phyloP scores from a whole-genome alignment of 2,797 vertebrate genomes.

The Nannoperca obscura region DNA sequence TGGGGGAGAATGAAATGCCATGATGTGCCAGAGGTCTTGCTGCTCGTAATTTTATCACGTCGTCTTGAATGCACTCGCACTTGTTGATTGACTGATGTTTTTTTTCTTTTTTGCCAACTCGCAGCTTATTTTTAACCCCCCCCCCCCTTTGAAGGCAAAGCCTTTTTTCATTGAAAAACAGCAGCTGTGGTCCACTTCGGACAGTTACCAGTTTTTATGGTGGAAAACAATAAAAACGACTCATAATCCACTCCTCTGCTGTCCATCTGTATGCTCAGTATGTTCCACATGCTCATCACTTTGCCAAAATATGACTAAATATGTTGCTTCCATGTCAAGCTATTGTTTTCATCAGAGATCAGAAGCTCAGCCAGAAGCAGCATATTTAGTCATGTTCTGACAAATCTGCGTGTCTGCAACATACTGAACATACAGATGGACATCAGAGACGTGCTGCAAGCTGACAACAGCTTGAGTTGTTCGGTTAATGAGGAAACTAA shows the following conservation, averaged over 20 bases:
- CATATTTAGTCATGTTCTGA: conserved; percentile 29
- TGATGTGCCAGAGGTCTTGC: not conserved
- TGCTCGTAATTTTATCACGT: not conserved
- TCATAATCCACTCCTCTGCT: conserved; percentile 20
- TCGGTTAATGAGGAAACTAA: conserved; percentile 17
- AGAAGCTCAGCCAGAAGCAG: not conserved
- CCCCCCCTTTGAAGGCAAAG: no score
- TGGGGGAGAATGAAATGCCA: conserved; percentile 6
- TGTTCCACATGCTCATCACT: conserved; percentile 10
- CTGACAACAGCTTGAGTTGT: conserved; percentile 9
- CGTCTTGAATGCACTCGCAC: not conserved
- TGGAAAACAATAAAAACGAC: conserved; percentile 6
- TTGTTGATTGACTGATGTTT: not conserved
- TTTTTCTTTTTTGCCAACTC: not conserved
- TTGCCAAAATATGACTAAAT: conserved; percentile 26
- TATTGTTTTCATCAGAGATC: conserved; percentile 22
- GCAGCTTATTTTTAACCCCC: not conserved
- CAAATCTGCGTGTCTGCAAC: conserved; percentile 20
- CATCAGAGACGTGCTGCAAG: not conserved
- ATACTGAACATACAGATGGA: conserved; percentile 32
- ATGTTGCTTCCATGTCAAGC: conserved; percentile 17
- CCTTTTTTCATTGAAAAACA: not conserved
- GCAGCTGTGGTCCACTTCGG: conserved; percentile 6
- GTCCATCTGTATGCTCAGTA: conserved; percentile 49
- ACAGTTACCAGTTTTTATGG: conserved; percentile 12